Evolutionary conservation across 1,140 invertebrate genomes (phyloP).

Genomic region (Dryas iulia): DNA sequence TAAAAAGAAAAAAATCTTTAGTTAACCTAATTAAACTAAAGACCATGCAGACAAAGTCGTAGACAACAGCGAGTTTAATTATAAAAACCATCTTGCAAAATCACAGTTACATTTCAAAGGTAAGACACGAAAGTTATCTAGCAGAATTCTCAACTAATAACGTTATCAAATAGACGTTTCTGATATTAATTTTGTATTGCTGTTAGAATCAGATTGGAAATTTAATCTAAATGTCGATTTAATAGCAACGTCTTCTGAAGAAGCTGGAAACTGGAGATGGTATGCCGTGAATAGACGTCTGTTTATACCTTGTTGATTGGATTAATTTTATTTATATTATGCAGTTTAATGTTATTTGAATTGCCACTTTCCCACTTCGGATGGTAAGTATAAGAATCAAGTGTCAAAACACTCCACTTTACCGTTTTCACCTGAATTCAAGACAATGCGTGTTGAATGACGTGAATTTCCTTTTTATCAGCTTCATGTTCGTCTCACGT

Average conservation of each 20-base stretch:
- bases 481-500: no score
- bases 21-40: no score
- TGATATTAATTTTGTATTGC: slow-evolving; percentile 11
- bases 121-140: background rate
- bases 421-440: background rate
- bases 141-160: background rate
- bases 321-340: background rate
- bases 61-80: no score
- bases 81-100: background rate
- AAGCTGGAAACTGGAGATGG: background rate
- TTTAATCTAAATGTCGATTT: slow-evolving; percentile 37
- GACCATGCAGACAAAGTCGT: no score
- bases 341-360: background rate
- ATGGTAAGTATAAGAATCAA: no score
- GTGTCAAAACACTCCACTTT: background rate
- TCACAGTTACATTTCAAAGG: background rate
- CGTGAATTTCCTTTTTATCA: no score
- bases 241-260: slow-evolving; percentile 26
- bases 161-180: slow-evolving; percentile 4
- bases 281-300: background rate
- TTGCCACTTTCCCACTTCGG: no score
- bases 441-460: no score
- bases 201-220: slow-evolving; percentile 28
- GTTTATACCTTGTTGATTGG: background rate
- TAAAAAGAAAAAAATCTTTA: no score